Base-by-base conservation (phyloP, 2,113 vertebrate species). In the Chloropsis cyanopogon region DNA sequence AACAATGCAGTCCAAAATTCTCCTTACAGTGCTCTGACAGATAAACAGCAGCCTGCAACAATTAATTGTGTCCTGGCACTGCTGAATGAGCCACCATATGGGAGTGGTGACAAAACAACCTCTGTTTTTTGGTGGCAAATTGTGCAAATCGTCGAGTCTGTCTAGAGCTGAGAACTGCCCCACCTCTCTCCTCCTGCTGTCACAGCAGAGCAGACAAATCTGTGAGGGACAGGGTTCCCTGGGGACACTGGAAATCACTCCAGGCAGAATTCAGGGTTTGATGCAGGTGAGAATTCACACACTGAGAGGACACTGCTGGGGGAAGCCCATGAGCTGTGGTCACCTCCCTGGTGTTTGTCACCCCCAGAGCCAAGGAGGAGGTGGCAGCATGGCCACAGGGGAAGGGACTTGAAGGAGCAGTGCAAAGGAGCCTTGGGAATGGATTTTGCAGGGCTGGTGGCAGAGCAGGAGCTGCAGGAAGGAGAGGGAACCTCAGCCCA, bases 21-120 rank as follows among this genome's bases (percentile, higher is more conserved):
- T 65, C 93, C 54, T 87, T 53, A 6, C 57, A 19, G 89, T 2
- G 49, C 61, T 82, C 46, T 90, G 94, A 66, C 93, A 86, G 83
- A 86, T 15, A 92, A 93, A 88, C 78, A 90, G 89, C 75, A 89
- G 75, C 26, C 82, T 90, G 82, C 65, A 72, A 70, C 22, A 94
- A 92, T 87, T 91, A 85, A 91, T 65, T 54, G 78, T 39, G 57
- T 85, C 79, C 90, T 31, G 46, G 66, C 78, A 59, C 10, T 79
- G 81, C 73, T 9, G 12, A 82, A 82, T 61, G 42, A 93, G 75
- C 50, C 63, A 44, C 85, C 90, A 54, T 57, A 86, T 52, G 95
- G 2, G 71, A 92, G 63, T 57, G 79, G 39, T 73, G 87, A 93
- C 82, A 90, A 91, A 92, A 93, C 71, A 63, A 54, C 41, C 65